Evolutionary conservation across 2,888 invertebrate species (phyloP).

Genomic region (Odontothrips loti): DNA sequence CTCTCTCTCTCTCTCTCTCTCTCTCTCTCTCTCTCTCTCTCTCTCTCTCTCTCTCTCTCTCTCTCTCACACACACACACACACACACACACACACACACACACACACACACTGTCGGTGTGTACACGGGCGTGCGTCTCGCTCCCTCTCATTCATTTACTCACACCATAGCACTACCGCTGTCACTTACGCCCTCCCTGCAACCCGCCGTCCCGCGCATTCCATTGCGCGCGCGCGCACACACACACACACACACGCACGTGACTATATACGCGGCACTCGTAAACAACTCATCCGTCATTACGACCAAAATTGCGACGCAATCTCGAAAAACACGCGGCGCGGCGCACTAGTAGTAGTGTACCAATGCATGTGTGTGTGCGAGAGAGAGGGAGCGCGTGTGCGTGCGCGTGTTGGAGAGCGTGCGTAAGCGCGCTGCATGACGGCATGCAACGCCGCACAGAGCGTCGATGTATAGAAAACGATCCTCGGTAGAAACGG

Average conservation of each 20-base stretch:
- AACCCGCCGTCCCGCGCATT: not conserved
- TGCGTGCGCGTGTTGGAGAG: not conserved
- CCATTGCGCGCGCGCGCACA: not conserved
- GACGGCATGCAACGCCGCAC: too few relatives aligned
- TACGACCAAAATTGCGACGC: slow-evolving; percentile 18
- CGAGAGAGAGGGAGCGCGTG: not conserved
- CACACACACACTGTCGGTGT: too few relatives aligned
- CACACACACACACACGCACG: not conserved
- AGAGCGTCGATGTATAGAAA: too few relatives aligned
- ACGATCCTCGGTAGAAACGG: too few relatives aligned
- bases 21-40: too few relatives aligned
- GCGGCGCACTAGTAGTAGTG: not conserved
- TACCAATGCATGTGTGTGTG: not conserved
- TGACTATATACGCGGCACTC: not conserved
- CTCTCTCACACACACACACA: too few relatives aligned
- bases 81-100: too few relatives aligned
- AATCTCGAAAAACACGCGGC: slow-evolving; percentile 13
- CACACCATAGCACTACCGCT: not conserved
- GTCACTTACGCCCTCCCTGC: not conserved
- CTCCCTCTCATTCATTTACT: too few relatives aligned
- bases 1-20: too few relatives aligned
- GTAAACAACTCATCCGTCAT: slow-evolving; percentile 26
- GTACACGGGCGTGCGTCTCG: too few relatives aligned
- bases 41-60: too few relatives aligned
- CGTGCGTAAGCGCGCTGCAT: not conserved